phyloP scores from a whole-genome alignment of 2,888 invertebrate species.

The Hemaris fuciformis region DNA sequence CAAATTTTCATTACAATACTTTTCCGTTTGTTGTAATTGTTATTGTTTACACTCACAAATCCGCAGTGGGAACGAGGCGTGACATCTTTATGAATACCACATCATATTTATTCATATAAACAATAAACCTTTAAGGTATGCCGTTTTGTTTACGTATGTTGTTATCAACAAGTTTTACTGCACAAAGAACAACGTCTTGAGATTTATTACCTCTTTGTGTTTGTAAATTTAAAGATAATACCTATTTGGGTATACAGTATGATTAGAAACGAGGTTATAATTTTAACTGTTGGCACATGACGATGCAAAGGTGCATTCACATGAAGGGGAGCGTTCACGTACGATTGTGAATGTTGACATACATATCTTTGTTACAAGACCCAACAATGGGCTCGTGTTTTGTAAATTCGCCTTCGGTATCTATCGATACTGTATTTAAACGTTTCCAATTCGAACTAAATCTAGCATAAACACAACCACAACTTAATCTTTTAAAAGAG shows the following conservation, averaged over 20 bases:
- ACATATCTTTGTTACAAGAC: constrained; percentile 32
- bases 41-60: neutral
- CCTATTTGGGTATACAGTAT: neutral
- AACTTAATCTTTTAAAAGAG: too few relatives aligned
- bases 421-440: constrained; percentile 30
- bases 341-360: constrained; percentile 37
- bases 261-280: neutral
- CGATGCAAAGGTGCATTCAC: neutral
- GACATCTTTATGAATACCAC: constrained; percentile 10
- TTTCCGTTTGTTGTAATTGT: neutral
- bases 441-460: constrained; percentile 38
- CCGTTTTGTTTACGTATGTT: neutral
- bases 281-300: neutral
- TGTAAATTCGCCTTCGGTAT: constrained; percentile 40
- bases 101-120: constrained; percentile 4
- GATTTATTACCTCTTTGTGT: neutral
- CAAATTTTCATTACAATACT: neutral
- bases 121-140: constrained; percentile 6
- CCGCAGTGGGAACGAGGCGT: neutral
- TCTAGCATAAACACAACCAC: too few relatives aligned
- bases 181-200: neutral
- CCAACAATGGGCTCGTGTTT: constrained; percentile 46
- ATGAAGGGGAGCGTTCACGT: constrained; percentile 5
- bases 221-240: neutral
- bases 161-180: neutral